Percentiles rank a stretch among this genome's conserved stretches.
Conservation (phyloP, 2,888 invertebrate species). For the Hirtodrosophila alboralis region DNA sequence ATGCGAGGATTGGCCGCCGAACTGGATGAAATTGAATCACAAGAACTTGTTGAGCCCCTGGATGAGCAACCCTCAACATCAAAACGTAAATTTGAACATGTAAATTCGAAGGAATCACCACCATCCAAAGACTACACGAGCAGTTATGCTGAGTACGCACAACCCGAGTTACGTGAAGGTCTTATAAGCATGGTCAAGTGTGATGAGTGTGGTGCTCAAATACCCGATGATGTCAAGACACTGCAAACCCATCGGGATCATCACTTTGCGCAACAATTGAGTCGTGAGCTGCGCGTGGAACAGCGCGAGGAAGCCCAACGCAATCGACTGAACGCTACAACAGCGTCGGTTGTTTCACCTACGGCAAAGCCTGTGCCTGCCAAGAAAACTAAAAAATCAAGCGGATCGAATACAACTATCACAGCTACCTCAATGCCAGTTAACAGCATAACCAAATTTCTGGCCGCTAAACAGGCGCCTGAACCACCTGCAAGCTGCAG, state of each 20-base stretch:
- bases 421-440: conserved; percentile 6
- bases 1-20: conserved; percentile 55
- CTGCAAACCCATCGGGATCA: conserved; percentile 89
- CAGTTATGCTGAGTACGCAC: conserved; percentile 79
- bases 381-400: conserved; percentile 35
- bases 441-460: conserved; percentile 72
- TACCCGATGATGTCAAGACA: conserved; percentile 85
- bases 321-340: conserved; percentile 28
- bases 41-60: background rate
- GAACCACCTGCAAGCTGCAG: conserved; percentile 32
- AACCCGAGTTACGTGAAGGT: conserved; percentile 62
- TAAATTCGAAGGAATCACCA: background rate
- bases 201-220: conserved; percentile 87
- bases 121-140: conserved; percentile 45
- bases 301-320: conserved; percentile 71
- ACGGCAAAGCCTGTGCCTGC: conserved; percentile 10
- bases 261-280: conserved; percentile 89
- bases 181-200: conserved; percentile 84
- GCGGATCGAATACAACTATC: background rate
- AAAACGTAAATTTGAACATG: conserved; percentile 46
- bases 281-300: conserved; percentile 85
- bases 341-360: background rate
- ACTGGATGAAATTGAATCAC: conserved; percentile 59
- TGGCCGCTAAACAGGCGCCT: conserved; percentile 41
- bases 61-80: conserved; percentile 46